phyloP scores from a whole-genome alignment of 2,797 vertebrate genomes.

The Halcyon smyrnensis region DNA sequence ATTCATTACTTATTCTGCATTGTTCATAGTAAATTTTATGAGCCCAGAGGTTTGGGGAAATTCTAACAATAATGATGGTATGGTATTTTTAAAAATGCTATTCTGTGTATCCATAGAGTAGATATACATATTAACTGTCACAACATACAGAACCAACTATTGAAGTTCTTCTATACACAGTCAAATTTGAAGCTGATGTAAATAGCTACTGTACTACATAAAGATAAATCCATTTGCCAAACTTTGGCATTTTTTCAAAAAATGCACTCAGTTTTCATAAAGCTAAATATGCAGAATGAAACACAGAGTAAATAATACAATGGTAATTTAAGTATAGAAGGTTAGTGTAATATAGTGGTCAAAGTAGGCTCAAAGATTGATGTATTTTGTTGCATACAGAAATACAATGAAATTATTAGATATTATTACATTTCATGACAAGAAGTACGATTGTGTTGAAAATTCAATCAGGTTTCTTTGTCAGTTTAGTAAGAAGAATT shows the following conservation, averaged over 20 bases:
- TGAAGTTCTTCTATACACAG: background rate
- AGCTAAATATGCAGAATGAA: background rate
- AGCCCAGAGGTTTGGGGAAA: background rate
- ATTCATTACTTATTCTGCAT: background rate
- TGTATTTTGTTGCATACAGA: slow-evolving; percentile 44
- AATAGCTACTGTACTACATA: background rate
- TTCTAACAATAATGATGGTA: background rate
- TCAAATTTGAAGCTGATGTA: background rate
- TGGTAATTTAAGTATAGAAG: background rate
- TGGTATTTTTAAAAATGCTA: background rate
- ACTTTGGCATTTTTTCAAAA: background rate
- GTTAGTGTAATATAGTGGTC: background rate
- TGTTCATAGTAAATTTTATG: background rate
- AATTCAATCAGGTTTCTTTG: slow-evolving; percentile 72
- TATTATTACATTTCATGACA: slow-evolving; percentile 64
- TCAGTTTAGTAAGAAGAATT: slow-evolving; percentile 70
- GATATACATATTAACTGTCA: background rate
- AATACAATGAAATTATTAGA: slow-evolving; percentile 73
- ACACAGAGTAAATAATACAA: background rate
- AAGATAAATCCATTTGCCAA: background rate
- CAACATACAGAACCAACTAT: background rate
- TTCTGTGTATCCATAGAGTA: background rate
- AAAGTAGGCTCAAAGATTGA: slow-evolving; percentile 40
- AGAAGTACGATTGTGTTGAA: slow-evolving; percentile 63
- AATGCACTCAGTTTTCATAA: background rate